phyloP scores from a whole-genome alignment of 2,113 vertebrate genomes.

The Micronycteris hirsuta region DNA sequence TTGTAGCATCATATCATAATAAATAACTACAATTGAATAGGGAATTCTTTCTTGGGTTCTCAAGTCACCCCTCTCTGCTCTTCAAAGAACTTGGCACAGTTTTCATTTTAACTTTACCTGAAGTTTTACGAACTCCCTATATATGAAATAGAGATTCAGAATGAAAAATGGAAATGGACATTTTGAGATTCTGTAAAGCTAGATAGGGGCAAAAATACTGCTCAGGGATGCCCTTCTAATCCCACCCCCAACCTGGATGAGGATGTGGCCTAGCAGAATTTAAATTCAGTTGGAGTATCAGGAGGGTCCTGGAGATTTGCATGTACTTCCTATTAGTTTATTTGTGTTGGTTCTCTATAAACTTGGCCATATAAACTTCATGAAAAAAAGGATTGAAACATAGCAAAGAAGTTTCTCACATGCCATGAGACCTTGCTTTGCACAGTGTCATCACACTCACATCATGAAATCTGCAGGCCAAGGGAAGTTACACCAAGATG shows the following conservation, averaged over 20 bases:
- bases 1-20: background rate
- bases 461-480: background rate
- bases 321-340: background rate
- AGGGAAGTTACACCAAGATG: background rate
- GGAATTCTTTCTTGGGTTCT: background rate
- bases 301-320: background rate
- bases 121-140: constrained; percentile 12
- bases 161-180: background rate
- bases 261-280: background rate
- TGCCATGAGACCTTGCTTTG: background rate
- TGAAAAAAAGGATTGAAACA: background rate
- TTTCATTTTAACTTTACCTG: constrained; percentile 4
- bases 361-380: background rate
- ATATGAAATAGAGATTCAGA: background rate
- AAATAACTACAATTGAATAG: background rate
- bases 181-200: constrained; percentile 21
- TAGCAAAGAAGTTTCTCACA: background rate
- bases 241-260: background rate
- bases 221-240: background rate
- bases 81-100: constrained; percentile 7
- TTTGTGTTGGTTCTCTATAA: background rate
- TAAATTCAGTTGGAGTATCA: background rate
- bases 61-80: background rate
- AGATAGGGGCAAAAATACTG: background rate
- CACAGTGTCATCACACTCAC: background rate